Evolutionary conservation across 2,888 invertebrate species (phyloP), one percentile per base, ranked within the genome.

Genomic region (Icerya purchasi): DNA sequence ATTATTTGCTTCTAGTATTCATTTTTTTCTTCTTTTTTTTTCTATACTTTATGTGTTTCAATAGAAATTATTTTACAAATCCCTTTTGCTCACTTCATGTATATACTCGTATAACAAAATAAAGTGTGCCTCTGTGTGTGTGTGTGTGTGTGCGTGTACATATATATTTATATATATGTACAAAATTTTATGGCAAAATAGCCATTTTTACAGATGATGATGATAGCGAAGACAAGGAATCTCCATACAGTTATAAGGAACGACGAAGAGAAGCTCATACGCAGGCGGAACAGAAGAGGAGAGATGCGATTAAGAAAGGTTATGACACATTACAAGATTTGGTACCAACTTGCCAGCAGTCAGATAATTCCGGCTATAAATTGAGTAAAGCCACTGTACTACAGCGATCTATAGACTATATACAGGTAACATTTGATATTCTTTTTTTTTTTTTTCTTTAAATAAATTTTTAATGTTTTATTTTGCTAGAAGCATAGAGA

Each of bases 251-350:
- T 69, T 94, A 93, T 71, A 94, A 92, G 71, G 93, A 96, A 69
- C 77, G 94, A 50, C 78, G 94, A 59, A 77, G 94, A 63, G 93
- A 94, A 72, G 94, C 94, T 3, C 94, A 94, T 70, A 94, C 94
- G 0, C 82, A 93, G 75, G 94, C 96, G 2, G 96, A 96, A 72
- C 94, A 96, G 71, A 94, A 94, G 70, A 77, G 96, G 64, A 78
- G 94, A 68, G 94, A 96, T 78, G 93, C 94, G 1, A 96, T 96
- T 63, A 96, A 94, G 73, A 92, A 90, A 71, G 94, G 94, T 0
- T 96, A 96, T 71, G 93, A 94, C 71, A 86, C 87, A 2, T 75
- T 96, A 20, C 93, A 93, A 72, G 86, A 86, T 67, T 74, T 94
- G 63, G 93, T 96, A 14, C 94, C 94, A 0, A 90, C 87, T 58